phyloP scores from a whole-genome alignment of 2,888 invertebrate species.

The Oscheius sp. region DNA sequence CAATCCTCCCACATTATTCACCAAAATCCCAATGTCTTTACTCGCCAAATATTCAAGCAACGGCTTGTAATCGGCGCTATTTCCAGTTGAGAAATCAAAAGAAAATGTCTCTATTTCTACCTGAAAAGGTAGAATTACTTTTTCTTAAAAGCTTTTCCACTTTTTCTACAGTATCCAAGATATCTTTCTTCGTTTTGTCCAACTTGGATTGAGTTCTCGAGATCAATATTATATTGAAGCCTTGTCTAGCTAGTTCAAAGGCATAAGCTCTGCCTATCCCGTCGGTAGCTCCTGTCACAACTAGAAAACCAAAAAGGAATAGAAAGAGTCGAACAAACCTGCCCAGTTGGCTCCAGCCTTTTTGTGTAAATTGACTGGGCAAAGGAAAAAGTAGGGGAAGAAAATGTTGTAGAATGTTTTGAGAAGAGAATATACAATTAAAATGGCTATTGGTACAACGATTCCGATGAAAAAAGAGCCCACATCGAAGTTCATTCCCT shows the following conservation, averaged over 20 bases:
- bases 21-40: constrained; percentile 70
- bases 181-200: constrained; percentile 63
- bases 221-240: constrained; percentile 67
- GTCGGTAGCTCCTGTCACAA: constrained; percentile 69
- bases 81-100: constrained; percentile 60
- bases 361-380: constrained; percentile 58
- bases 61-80: constrained; percentile 54
- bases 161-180: constrained; percentile 35
- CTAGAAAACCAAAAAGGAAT: constrained; percentile 39
- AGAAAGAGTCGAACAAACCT: constrained; percentile 46
- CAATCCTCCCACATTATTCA: constrained; percentile 91
- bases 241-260: constrained; percentile 62
- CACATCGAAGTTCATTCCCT: constrained; percentile 33
- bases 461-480: constrained; percentile 53
- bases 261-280: constrained; percentile 70
- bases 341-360: constrained; percentile 67
- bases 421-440: constrained; percentile 40
- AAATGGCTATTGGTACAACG: constrained; percentile 44
- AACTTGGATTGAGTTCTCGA: constrained; percentile 66
- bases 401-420: constrained; percentile 48
- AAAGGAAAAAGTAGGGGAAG: constrained; percentile 55
- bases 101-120: constrained; percentile 61
- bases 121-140: constrained; percentile 8
- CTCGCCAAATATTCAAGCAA: constrained; percentile 59
- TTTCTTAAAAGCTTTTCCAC: neutral